Conservation (phyloP, 2,797 vertebrate species). For the Buphagus erythrorhynchus region DNA sequence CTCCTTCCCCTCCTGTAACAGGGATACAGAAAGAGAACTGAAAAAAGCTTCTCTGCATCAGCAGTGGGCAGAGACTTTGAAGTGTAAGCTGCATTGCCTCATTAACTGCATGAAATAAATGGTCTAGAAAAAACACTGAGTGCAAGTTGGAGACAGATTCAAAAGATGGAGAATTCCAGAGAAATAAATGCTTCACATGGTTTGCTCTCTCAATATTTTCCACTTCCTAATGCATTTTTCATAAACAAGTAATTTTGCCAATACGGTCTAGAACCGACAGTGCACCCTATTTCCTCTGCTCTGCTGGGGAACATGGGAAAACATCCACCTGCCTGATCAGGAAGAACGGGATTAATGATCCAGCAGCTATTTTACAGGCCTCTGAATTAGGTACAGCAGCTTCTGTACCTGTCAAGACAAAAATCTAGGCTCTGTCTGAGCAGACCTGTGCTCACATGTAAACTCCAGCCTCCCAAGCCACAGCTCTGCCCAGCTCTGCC, state of each 20-base stretch:
- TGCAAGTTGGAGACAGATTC: neutral
- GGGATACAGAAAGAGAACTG: conserved; percentile 3
- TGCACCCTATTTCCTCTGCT: neutral
- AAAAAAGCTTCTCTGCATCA: neutral
- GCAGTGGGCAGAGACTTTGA: neutral
- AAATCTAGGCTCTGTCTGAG: neutral
- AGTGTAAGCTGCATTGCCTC: neutral
- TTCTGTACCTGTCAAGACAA: neutral
- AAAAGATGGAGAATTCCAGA: neutral
- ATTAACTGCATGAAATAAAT: neutral
- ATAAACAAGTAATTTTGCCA: neutral
- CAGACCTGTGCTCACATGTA: neutral
- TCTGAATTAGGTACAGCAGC: neutral
- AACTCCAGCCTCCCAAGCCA: neutral
- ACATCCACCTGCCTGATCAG: neutral
- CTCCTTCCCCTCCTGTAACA: conserved; percentile 89
- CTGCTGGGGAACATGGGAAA: neutral
- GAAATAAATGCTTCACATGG: neutral
- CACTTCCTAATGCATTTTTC: neutral
- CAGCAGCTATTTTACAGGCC: neutral
- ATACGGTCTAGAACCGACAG: neutral
- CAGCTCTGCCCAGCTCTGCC: neutral
- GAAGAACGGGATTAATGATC: neutral
- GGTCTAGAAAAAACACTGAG: neutral
- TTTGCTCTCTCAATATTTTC: neutral